These are phyloP conservation scores for Myotis findleyi DNA, from an alignment of 2,797 vertebrate genomes.

Conservation along the genomic window DNA sequence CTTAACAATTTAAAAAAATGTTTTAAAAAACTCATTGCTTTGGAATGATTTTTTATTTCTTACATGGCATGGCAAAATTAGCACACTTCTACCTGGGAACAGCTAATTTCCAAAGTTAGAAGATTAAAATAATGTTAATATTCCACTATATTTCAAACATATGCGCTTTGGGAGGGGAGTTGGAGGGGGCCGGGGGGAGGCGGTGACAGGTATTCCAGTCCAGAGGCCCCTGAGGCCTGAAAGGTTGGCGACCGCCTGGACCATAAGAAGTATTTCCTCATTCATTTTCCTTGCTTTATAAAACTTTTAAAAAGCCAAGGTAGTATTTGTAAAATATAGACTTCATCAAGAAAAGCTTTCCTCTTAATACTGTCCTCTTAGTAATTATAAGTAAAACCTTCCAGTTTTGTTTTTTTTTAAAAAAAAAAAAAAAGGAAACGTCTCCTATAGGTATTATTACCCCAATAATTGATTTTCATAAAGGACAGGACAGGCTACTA, in stretches of 20 bases:
- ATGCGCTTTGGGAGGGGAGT: too few relatives aligned
- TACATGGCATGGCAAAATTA: background rate
- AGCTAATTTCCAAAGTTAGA: background rate
- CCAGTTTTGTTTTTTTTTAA: background rate
- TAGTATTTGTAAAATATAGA: slow-evolving; percentile 25
- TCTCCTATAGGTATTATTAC: background rate
- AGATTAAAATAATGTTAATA: background rate
- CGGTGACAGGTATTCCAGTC: background rate
- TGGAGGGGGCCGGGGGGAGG: too few relatives aligned
- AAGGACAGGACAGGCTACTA: background rate
- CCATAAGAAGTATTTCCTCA: background rate
- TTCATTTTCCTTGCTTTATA: slow-evolving; percentile 8
- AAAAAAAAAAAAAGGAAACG: background rate
- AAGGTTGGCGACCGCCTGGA: too few relatives aligned
- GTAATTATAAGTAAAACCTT: background rate
- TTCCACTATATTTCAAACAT: background rate
- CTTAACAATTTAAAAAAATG: background rate
- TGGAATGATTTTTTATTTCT: background rate
- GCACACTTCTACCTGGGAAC: background rate
- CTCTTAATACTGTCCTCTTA: background rate
- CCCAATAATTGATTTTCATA: background rate
- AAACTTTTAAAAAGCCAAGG: slow-evolving; percentile 27
- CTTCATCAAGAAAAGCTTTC: background rate
- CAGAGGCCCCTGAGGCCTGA: background rate
- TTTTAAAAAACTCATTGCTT: background rate